Evolutionary conservation across 1,140 invertebrate genomes (phyloP), one percentile per base, ranked within the genome.

Genomic region (Hermetia illucens): DNA sequence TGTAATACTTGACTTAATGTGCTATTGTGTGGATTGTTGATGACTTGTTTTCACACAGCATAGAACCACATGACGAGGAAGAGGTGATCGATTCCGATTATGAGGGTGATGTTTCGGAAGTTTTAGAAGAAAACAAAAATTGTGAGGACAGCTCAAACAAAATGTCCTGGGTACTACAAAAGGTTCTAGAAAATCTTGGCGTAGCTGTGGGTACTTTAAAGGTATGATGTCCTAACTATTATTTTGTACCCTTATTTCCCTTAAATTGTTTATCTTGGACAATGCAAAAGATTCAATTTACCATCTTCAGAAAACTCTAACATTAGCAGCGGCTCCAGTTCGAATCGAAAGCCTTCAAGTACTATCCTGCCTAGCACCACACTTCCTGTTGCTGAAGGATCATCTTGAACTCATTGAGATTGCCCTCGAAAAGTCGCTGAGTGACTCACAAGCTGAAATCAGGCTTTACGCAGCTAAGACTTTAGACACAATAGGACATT

Each of bases 311-410:
- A 63, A 56, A 44, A 50, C 46, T 48, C 51, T 38, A 46, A 48
- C 44, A 38, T 53, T 47, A 3, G 52, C 70, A 30, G 50, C 61
- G 0, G 66, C 75, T 25, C 77, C 81, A 21, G 70, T 83, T 9
- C 68, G 79, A 45, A 52, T 87, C 12, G 82, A 87, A 58, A 80
- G 81, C 9, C 57, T 88, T 0, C 82, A 85, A 65, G 69, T 89
- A 2, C 50, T 89, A 1, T 73, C 74, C 12, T 73, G 73, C 6
- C 67, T 87, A 38, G 67, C 74, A 5, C 74, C 69, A 41, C 71
- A 77, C 42, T 75, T 82, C 48, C 38, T 43, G 29, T 58, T 78
- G 29, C 61, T 75, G 42, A 57, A 56, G 20, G 52, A 69, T 1
- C 67, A 77, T 42, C 46, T 77, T 31, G 51, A 53, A 4, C 47